Percentiles rank a stretch among this genome's conserved stretches.
Conservation (phyloP, 2,797 vertebrate genomes). For the Acanthornis magna region DNA sequence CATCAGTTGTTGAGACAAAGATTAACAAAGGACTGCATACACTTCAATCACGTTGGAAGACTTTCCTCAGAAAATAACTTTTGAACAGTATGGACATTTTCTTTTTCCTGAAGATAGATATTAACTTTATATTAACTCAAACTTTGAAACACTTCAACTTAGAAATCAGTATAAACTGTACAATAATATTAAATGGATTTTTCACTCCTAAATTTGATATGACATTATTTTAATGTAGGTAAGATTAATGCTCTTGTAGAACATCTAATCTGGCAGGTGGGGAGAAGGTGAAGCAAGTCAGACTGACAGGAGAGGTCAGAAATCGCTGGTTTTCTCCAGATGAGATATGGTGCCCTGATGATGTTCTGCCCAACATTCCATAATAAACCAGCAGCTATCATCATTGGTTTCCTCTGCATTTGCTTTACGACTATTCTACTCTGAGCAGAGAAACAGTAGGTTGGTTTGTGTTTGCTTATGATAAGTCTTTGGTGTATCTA, state of each 20-base stretch:
- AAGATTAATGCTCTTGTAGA: not conserved
- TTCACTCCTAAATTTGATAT: not conserved
- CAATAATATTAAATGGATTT: not conserved
- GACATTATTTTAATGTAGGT: not conserved
- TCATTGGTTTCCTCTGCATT: not conserved
- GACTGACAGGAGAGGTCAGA: not conserved
- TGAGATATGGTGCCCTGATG: not conserved
- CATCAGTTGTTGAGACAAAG: not conserved
- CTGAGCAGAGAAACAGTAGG: not conserved
- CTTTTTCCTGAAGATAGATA: not conserved
- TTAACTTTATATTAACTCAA: not conserved
- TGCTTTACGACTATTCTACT: not conserved
- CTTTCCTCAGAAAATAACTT: not conserved
- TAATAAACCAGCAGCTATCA: not conserved
- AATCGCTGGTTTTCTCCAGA: not conserved
- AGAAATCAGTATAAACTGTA: not conserved
- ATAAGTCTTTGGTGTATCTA: not conserved
- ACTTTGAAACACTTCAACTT: not conserved
- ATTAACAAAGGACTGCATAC: not conserved
- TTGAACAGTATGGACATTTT: not conserved
- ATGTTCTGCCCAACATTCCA: not conserved
- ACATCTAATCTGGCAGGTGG: not conserved
- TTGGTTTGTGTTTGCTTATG: not conserved
- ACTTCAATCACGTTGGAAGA: not conserved
- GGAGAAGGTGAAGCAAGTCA: not conserved